Evolutionary conservation across 2,113 vertebrate species (phyloP), one percentile per base, ranked within the genome.

Genomic region (Steatornis caripensis): DNA sequence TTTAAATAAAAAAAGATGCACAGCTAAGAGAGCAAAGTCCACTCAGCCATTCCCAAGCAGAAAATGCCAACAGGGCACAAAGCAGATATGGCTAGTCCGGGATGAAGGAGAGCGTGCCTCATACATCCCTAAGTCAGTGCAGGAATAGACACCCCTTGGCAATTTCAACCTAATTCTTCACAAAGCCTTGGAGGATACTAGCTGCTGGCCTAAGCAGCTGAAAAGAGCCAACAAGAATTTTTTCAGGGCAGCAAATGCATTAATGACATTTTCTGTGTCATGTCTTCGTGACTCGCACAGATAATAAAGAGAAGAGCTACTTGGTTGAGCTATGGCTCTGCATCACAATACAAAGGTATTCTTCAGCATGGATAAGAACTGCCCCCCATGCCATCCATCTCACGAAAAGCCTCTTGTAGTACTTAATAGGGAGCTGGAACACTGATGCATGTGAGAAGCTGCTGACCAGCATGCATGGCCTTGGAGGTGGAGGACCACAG

Each of bases 131-230:
- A 70, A 66, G 88, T 86, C 88, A 75, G 76, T 20, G 32, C 87
- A 79, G 76, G 61, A 91, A 74, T 58, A 91, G 57, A 54, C 64
- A 87, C 12, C 41, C 51, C 19, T 55, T 84, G 69, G 93, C 93
- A 78, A 89, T 84, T 91, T 82, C 87, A 87, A 7, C 76, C 60
- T 84, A 90, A 94, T 74, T 95, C 90, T 77, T 90, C 54, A 84
- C 64, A 62, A 80, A 71, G 62, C 89, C 69, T 81, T 75, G 64
- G 62, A 90, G 49, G 17, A 74, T 54, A 54, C 58, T 77, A 58
- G 66, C 66, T 90, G 80, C 76, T 90, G 79, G 83, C 69, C 80
- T 74, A 57, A 92, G 79, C 86, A 86, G 32, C 62, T 89, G 62
- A 26, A 84, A 84, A 90, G 60, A 74, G 64, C 75, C 34, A 83